phyloP scores from a whole-genome alignment of 1,140 invertebrate genomes.

The Augochlora pura region DNA sequence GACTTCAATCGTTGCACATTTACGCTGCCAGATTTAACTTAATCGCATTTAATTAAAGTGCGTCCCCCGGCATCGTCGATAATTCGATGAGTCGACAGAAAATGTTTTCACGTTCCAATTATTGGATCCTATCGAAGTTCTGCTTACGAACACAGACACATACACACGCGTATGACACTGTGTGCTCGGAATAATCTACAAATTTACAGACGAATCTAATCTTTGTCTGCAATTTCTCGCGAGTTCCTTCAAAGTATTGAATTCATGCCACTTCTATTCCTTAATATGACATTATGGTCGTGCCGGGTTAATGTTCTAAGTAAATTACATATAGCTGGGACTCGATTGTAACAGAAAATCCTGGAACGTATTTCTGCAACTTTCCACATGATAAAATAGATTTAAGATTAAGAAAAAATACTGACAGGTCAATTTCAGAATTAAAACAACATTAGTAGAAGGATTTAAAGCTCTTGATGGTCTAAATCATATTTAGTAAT shows the following conservation, averaged over 20 bases:
- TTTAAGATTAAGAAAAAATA: too few species aligned
- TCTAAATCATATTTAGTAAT: too few species aligned
- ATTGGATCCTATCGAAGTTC: slow-evolving; percentile 44
- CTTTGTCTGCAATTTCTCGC: slow-evolving; percentile 12
- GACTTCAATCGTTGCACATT: background rate
- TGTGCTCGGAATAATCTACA: slow-evolving; percentile 16
- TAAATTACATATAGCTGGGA: too few species aligned
- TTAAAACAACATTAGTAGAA: too few species aligned
- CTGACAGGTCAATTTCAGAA: too few species aligned
- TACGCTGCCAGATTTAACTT: slow-evolving; percentile 34
- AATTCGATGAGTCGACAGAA: slow-evolving; percentile 45
- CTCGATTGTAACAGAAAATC: too few species aligned
- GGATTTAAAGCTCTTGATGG: too few species aligned
- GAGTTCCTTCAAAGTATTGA: slow-evolving; percentile 11
- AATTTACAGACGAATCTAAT: slow-evolving; percentile 33
- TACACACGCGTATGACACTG: background rate
- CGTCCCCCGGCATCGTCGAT: slow-evolving; percentile 15
- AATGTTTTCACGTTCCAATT: slow-evolving; percentile 57
- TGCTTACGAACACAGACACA: background rate
- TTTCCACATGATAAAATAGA: too few species aligned
- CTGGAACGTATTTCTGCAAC: too few species aligned
- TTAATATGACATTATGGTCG: background rate
- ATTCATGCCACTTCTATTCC: slow-evolving; percentile 8
- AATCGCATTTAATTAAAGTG: slow-evolving; percentile 46
- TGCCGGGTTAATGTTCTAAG: too few species aligned